These are phyloP conservation scores for Drosophila auraria DNA, from an alignment of 1,140 invertebrate species.

Conservation along the genomic window DNA sequence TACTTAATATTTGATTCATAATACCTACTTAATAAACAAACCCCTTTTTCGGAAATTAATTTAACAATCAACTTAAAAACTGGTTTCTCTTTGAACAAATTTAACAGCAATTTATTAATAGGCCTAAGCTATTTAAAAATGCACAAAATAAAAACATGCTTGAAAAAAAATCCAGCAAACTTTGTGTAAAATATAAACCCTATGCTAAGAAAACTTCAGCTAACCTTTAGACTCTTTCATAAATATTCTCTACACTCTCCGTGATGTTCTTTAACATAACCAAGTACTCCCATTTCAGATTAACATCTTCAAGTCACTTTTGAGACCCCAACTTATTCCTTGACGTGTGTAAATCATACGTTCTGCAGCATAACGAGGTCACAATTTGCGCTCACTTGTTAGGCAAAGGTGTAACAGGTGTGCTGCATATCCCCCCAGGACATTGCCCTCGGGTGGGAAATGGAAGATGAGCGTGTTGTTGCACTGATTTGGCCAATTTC, in stretches of 20 bases:
- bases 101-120: background rate
- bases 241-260: no score
- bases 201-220: background rate
- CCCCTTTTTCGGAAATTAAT: background rate
- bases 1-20: background rate
- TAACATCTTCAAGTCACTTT: background rate
- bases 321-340: background rate
- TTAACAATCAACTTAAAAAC: background rate
- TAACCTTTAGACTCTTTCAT: no score
- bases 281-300: background rate
- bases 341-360: background rate
- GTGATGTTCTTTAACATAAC: no score
- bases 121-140: background rate
- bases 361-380: constrained; percentile 31
- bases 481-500: constrained; percentile 43
- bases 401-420: constrained; percentile 39
- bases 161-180: background rate
- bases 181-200: background rate
- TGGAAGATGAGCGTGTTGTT: constrained; percentile 25
- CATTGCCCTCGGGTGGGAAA: constrained; percentile 25
- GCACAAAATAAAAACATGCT: background rate
- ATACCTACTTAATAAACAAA: background rate
- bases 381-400: constrained; percentile 34
- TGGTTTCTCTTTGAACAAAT: background rate
- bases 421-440: constrained; percentile 17